Evolutionary conservation across 2,888 invertebrate species (phyloP).

Genomic region (Calliphora vomitoria): DNA sequence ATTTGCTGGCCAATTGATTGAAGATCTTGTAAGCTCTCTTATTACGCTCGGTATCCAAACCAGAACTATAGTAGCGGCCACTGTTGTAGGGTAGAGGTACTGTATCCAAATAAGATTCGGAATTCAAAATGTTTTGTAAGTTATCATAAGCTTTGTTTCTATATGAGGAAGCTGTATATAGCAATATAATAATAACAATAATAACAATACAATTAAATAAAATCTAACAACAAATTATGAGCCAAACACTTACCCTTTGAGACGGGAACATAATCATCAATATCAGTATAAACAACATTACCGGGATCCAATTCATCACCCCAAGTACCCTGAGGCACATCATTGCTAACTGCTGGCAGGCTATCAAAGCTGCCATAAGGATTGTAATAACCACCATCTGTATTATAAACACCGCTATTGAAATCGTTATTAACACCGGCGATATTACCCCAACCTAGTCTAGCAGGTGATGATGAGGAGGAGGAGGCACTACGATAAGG

Average conservation of each 20-base stretch:
- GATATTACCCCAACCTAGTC: conserved; percentile 35
- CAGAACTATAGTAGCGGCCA: conserved; percentile 80
- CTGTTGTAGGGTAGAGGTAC: conserved; percentile 81
- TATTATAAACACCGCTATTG: conserved; percentile 54
- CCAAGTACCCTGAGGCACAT: conserved; percentile 82
- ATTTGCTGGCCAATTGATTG: conserved; percentile 79
- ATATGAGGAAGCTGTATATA: conserved; percentile 75
- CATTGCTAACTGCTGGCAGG: conserved; percentile 59
- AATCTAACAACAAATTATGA: background rate
- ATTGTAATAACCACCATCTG: conserved; percentile 69
- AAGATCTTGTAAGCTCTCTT: conserved; percentile 82
- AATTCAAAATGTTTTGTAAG: conserved; percentile 83
- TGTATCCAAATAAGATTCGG: conserved; percentile 83
- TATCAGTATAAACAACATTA: conserved; percentile 79
- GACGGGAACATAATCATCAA: conserved; percentile 82
- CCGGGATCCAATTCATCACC: conserved; percentile 82
- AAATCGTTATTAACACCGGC: conserved; percentile 29
- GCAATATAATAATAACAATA: background rate
- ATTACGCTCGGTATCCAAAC: conserved; percentile 80
- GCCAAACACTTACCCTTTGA: conserved; percentile 76
- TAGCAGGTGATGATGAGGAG: background rate
- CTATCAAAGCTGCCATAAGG: conserved; percentile 75
- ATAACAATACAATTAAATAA: background rate
- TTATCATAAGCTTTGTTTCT: conserved; percentile 84
- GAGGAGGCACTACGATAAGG: conserved; percentile 50